A percentile compares a stretch with the other conserved stretches of the same genome.
phyloP scores from a whole-genome alignment of 2,888 invertebrate species.

The Pandemis heparana region DNA sequence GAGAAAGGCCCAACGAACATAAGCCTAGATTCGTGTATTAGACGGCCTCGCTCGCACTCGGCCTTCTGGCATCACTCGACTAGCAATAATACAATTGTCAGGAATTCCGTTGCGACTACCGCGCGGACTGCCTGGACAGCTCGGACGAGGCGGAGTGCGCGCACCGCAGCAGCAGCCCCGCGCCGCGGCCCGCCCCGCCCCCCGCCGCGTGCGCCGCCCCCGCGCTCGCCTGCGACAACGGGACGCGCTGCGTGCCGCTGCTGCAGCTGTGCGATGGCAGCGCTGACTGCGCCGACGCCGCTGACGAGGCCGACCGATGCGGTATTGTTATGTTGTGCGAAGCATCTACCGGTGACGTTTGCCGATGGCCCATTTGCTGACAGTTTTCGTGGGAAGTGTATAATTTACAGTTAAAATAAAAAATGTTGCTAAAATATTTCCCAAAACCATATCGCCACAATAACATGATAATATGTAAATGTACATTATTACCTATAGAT shows the following conservation, averaged over 20 bases:
- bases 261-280: constrained; percentile 90
- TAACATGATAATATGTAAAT: too few relatives aligned
- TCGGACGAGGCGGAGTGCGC: constrained; percentile 89
- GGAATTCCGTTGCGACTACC: constrained; percentile 88
- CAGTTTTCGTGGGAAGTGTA: too few relatives aligned
- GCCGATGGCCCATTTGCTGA: too few relatives aligned
- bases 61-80: too few relatives aligned
- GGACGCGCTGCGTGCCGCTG: constrained; percentile 89
- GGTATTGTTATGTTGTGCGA: constrained; percentile 56
- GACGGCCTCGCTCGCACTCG: too few relatives aligned
- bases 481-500: too few relatives aligned
- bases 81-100: constrained; percentile 47
- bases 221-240: constrained; percentile 88
- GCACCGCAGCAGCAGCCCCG: constrained; percentile 40
- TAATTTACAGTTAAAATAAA: too few relatives aligned
- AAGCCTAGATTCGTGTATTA: too few relatives aligned
- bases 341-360: too few relatives aligned
- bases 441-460: too few relatives aligned
- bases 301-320: constrained; percentile 92
- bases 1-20: too few relatives aligned
- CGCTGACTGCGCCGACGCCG: constrained; percentile 90
- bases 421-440: too few relatives aligned
- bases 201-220: constrained; percentile 78
- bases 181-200: constrained; percentile 44
- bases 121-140: constrained; percentile 90